Percentiles rank a stretch among this genome's conserved stretches.
Conservation (phyloP, 2,113 vertebrate species). For the Eulemur rufifrons region DNA sequence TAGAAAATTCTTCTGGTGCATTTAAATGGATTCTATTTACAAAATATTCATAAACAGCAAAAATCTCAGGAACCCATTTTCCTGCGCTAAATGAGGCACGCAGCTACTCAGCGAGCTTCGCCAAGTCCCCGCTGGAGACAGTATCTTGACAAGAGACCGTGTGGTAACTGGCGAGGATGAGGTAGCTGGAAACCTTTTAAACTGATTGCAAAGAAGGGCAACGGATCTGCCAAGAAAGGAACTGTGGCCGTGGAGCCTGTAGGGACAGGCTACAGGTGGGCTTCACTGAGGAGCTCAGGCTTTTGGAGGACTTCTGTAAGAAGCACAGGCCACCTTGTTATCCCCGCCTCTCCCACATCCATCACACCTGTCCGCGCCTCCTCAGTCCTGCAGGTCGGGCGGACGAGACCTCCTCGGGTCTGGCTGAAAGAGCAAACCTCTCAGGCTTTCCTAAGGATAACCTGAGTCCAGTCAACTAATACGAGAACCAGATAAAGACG, state of each 20-base stretch:
- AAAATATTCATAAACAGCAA: not conserved
- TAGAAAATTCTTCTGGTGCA: not conserved
- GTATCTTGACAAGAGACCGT: not conserved
- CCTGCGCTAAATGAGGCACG: not conserved
- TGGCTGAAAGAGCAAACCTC: too few species aligned
- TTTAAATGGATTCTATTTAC: not conserved
- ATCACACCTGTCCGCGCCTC: rapidly evolving
- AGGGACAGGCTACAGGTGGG: not conserved
- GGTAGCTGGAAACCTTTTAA: not conserved
- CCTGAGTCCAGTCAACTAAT: not conserved
- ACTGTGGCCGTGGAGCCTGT: rapidly evolving
- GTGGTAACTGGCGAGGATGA: not conserved
- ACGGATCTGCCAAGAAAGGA: not conserved
- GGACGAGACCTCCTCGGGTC: not conserved
- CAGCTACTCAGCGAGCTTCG: not conserved
- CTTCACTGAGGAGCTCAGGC: rapidly evolving
- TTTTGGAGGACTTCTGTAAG: not conserved
- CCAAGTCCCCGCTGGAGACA: not conserved
- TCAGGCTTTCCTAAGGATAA: not conserved
- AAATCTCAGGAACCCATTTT: not conserved
- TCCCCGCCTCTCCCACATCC: rapidly evolving
- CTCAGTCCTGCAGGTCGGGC: too few species aligned
- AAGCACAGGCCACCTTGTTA: not conserved
- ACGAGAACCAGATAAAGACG: not conserved
- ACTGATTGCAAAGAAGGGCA: not conserved